Percentiles rank a stretch among this genome's conserved stretches.
Conservation (phyloP, 2,888 invertebrate genomes). For the Strigamia transsilvanica region DNA sequence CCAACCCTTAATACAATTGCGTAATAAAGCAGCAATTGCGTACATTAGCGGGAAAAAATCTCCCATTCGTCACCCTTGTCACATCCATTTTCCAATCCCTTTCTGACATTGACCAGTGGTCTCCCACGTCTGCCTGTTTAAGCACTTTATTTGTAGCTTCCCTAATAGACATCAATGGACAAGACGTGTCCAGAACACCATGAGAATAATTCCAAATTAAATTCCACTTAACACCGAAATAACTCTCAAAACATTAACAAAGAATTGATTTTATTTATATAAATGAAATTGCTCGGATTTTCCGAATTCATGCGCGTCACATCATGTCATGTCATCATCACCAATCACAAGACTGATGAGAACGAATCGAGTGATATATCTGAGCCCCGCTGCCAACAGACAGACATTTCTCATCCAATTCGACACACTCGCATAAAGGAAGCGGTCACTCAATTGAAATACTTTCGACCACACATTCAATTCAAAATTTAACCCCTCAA, state of each 20-base stretch:
- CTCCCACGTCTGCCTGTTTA: not conserved
- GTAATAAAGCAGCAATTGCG: conserved; percentile 10
- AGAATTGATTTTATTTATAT: not conserved
- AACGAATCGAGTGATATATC: not conserved
- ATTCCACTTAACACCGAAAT: not conserved
- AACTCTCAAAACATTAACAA: not conserved
- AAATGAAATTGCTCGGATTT: not conserved
- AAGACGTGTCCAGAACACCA: not conserved
- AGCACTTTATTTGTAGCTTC: conserved; percentile 9
- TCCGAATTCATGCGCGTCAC: not conserved
- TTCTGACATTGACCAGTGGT: conserved; percentile 28
- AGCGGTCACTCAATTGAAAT: not conserved
- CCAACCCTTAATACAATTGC: not conserved
- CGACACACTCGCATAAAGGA: conserved; percentile 14
- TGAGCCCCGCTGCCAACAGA: not conserved
- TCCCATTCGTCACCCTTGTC: not conserved
- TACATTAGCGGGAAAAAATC: not conserved
- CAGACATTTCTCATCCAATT: conserved; percentile 4
- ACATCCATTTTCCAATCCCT: not conserved
- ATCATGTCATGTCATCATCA: not conserved
- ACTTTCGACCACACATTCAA: too few relatives aligned
- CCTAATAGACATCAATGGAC: not conserved
- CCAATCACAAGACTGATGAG: not conserved
- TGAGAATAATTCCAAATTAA: not conserved
- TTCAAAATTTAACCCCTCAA: not conserved